Percentiles rank a stretch among this genome's conserved stretches.
These are phyloP conservation scores for Microchirus variegatus DNA, from an alignment of 2,797 vertebrate species.

Conservation along the genomic window DNA sequence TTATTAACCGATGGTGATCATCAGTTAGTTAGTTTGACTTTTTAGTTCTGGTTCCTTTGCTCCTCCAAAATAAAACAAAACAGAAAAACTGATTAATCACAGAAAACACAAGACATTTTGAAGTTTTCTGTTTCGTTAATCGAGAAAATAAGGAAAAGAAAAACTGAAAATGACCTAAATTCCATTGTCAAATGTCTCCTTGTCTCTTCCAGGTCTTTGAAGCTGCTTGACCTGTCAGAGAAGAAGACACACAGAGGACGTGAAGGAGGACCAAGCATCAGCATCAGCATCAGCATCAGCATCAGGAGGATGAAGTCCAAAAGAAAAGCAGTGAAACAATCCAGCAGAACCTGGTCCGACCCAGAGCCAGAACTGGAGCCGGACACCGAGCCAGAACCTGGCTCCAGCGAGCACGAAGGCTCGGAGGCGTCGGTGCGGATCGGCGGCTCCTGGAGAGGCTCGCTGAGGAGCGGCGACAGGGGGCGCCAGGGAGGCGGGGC, in stretches of 20 bases:
- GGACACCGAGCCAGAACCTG: constrained; percentile 76
- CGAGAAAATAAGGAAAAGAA: too few species aligned
- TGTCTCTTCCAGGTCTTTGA: constrained; percentile 36
- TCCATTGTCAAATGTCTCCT: background rate
- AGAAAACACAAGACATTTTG: too few species aligned
- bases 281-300: constrained; percentile 19
- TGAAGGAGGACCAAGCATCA: constrained; percentile 23
- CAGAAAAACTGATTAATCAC: too few species aligned
- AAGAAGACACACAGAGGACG: background rate
- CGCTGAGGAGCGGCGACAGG: constrained; percentile 56
- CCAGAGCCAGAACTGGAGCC: constrained; percentile 74
- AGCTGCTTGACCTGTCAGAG: constrained; percentile 29
- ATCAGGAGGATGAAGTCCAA: constrained; percentile 90
- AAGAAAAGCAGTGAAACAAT: constrained; percentile 83
- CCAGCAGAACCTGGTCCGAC: constrained; percentile 74
- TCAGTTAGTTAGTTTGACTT: too few species aligned
- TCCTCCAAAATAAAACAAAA: too few species aligned
- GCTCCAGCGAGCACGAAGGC: constrained; percentile 84
- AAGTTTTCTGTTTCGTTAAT: too few species aligned
- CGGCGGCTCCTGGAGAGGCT: constrained; percentile 76
- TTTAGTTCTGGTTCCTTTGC: too few species aligned
- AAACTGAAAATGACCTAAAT: background rate
- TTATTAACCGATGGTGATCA: too few species aligned
- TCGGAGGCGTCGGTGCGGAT: constrained; percentile 82
- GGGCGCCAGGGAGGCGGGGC: constrained; percentile 42